Conservation (phyloP, 2,113 vertebrate species). For the Bucco capensis region DNA sequence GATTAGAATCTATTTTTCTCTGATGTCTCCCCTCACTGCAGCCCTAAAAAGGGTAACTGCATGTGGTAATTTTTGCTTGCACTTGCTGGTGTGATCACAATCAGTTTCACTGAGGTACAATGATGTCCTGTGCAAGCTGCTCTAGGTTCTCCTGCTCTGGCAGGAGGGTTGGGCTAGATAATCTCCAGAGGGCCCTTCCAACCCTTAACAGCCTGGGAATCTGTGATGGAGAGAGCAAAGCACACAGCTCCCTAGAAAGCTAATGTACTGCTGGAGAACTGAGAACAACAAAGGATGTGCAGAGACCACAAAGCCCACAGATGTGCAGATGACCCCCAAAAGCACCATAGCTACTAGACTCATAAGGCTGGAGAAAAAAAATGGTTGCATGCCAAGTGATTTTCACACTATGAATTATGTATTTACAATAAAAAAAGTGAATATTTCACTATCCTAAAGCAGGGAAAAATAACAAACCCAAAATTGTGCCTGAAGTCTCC, state of each 20-base stretch:
- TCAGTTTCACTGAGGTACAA: not conserved
- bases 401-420: not conserved
- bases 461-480: not conserved
- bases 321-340: not conserved
- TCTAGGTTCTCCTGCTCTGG: too few species aligned
- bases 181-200: too few species aligned
- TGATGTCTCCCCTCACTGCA: too few species aligned
- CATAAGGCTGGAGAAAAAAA: not conserved
- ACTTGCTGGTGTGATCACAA: not conserved
- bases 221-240: not conserved
- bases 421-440: not conserved
- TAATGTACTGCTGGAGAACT: not conserved
- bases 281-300: not conserved
- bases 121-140: too few species aligned
- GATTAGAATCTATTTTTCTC: not conserved
- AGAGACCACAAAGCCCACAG: not conserved
- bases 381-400: not conserved
- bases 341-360: rapidly evolving
- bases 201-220: too few species aligned
- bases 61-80: not conserved
- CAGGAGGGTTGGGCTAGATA: too few species aligned
- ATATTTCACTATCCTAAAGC: not conserved
- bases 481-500: not conserved
- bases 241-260: not conserved
- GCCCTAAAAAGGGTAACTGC: not conserved